A percentile compares a stretch with the other conserved stretches of the same genome.
Conservation (phyloP, 2,797 vertebrate species). For the Bothrops alternatus region DNA sequence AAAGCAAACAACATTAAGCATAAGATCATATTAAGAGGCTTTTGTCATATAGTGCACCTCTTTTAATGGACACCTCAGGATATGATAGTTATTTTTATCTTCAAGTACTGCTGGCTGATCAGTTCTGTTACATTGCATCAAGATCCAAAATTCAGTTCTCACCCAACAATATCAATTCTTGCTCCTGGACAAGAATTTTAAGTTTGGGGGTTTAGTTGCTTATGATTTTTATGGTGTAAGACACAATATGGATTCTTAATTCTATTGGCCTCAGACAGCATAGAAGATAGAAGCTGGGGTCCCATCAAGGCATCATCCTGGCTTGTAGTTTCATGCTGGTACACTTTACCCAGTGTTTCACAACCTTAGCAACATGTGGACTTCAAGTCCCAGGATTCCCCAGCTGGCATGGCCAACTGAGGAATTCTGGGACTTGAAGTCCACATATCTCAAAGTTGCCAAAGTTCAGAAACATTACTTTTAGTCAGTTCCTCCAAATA, state of each 20-base stretch:
- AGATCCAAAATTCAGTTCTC: background rate
- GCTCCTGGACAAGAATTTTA: background rate
- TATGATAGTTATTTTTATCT: background rate
- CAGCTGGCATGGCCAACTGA: background rate
- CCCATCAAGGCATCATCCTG: background rate
- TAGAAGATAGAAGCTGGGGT: background rate
- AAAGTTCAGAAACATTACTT: background rate
- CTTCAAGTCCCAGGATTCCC: background rate
- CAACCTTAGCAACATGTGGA: background rate
- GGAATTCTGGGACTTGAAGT: background rate
- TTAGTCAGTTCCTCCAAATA: background rate
- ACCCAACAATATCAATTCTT: background rate
- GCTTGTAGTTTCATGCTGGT: background rate
- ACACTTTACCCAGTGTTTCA: background rate
- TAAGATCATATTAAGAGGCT: no score
- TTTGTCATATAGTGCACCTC: background rate
- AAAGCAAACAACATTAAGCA: no score
- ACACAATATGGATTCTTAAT: background rate
- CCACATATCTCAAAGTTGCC: background rate
- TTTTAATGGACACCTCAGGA: background rate
- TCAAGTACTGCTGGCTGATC: background rate
- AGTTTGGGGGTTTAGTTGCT: background rate
- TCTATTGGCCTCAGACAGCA: background rate
- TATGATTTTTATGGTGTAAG: background rate
- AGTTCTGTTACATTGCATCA: background rate